Base-by-base conservation (phyloP, 2,113 vertebrate genomes). In the Marmota flaviventris region DNA sequence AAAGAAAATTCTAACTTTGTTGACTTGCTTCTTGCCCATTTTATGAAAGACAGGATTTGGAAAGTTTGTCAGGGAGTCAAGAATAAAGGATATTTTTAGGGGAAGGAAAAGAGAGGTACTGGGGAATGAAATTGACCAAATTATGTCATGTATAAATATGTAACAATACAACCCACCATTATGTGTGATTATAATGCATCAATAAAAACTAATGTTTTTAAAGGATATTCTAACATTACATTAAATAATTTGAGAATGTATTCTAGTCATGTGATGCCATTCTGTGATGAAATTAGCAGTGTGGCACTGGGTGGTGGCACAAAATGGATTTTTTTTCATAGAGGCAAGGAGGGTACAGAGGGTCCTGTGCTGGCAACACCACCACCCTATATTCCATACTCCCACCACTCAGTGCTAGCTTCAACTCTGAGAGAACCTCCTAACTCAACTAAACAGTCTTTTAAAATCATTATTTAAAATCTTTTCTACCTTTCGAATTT, bases 1-100 rank as follows among this genome's bases (percentile, higher is more conserved):
- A 98, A 98, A 14, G 25, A 79, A 69, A 78, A 82, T 42, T 89
- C 79, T 78, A n/a, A 77, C 53, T 85, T 87, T 85, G 32, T 29
- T 58, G 70, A 86, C 69, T 89, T 73, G 45, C 22, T 93, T 24
- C 27, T 29, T 10, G 51, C 32, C 11, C 22, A 39, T 75, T 91
- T 95, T 37, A 78, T 22, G 95, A 91, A 94, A 73, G 67, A 85
- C 2, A 58, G 42, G 91, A 85, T 83, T 78, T 93, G 56, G 77
- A 39, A 67, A 91, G 85, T 22, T 18, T 78, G 82, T n/a, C 24
- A 16, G 27, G 11, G 65, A 56, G 29, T 5, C 48, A 85, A 76
- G 77, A 88, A 89, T 81, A 83, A 86, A 91, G 29, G 48, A 13
- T 58, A 86, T 27, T 27, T 63, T 63, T 63, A 63, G 61, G 61